phyloP scores from a whole-genome alignment of 2,113 vertebrate species.

The Oncorhynchus gorbuscha region DNA sequence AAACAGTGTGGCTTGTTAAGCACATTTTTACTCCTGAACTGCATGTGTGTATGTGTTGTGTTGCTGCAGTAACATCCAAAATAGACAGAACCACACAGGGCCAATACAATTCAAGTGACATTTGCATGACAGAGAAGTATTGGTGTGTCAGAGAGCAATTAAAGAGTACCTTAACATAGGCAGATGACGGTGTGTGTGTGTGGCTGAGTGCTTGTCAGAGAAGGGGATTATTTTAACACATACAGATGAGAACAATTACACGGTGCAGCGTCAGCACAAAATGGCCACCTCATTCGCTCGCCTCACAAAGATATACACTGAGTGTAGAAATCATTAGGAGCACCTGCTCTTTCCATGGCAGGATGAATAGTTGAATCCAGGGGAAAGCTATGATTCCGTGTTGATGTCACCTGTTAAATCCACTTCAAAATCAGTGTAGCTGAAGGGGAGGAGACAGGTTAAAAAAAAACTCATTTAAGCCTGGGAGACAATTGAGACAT shows the following conservation, averaged over 20 bases:
- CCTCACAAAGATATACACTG: too few species aligned
- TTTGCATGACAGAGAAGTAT: neutral
- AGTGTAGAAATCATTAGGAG: too few species aligned
- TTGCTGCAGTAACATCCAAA: neutral
- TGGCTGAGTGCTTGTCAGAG: neutral
- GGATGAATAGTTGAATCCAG: too few species aligned
- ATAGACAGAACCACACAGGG: neutral
- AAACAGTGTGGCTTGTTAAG: too few species aligned
- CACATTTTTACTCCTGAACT: neutral
- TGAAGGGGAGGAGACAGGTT: too few species aligned
- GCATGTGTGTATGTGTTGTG: neutral
- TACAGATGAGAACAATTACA: neutral
- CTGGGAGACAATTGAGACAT: too few species aligned
- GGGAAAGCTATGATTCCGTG: too few species aligned
- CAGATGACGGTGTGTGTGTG: neutral
- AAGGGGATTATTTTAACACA: too few species aligned
- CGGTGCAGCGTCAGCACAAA: neutral
- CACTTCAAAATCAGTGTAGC: too few species aligned
- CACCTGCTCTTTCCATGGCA: too few species aligned
- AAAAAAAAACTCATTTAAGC: rapidly evolving
- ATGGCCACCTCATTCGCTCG: too few species aligned
- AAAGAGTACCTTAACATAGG: neutral
- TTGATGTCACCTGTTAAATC: too few species aligned
- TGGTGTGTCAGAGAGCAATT: neutral
- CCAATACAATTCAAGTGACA: conserved; percentile 11